These are phyloP conservation scores for Cossypha polioptera DNA, from an alignment of 2,797 vertebrate genomes.

Conservation along the genomic window DNA sequence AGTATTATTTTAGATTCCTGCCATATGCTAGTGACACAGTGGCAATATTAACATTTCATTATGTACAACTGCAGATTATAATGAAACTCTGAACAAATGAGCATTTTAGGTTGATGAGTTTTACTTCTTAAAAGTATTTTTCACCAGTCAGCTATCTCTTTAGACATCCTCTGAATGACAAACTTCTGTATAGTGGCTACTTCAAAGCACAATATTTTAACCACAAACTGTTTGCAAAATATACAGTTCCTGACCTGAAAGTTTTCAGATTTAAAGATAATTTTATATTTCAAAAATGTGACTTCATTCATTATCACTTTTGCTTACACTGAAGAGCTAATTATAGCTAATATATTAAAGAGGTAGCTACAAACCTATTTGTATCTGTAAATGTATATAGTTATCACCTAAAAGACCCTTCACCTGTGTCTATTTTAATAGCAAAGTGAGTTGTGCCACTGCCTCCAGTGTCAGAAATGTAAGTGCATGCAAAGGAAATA, in stretches of 20 bases:
- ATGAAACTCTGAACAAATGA: slow-evolving; percentile 11
- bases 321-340: slow-evolving; percentile 2
- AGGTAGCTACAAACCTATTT: slow-evolving; percentile 2
- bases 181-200: slow-evolving; percentile 60
- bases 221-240: slow-evolving; percentile 58
- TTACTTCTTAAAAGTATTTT: slow-evolving; percentile 49
- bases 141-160: slow-evolving; percentile 51
- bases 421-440: slow-evolving; percentile 7
- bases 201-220: slow-evolving; percentile 75
- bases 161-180: slow-evolving; percentile 51
- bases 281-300: slow-evolving; percentile 64
- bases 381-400: slow-evolving; percentile 23
- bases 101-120: slow-evolving; percentile 42
- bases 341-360: background rate
- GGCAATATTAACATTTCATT: slow-evolving; percentile 39
- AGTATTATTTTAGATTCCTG: slow-evolving; percentile 60
- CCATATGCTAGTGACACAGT: slow-evolving; percentile 35
- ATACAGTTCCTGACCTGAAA: slow-evolving; percentile 35
- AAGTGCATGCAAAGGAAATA: background rate
- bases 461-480: slow-evolving; percentile 1
- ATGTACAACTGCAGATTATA: background rate
- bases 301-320: slow-evolving; percentile 1
- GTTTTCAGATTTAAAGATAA: slow-evolving; percentile 69
- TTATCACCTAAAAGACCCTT: background rate
- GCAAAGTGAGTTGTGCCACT: slow-evolving; percentile 6